Evolutionary conservation across 1,140 invertebrate genomes (phyloP).

Genomic region (Hesperophylax magnus): DNA sequence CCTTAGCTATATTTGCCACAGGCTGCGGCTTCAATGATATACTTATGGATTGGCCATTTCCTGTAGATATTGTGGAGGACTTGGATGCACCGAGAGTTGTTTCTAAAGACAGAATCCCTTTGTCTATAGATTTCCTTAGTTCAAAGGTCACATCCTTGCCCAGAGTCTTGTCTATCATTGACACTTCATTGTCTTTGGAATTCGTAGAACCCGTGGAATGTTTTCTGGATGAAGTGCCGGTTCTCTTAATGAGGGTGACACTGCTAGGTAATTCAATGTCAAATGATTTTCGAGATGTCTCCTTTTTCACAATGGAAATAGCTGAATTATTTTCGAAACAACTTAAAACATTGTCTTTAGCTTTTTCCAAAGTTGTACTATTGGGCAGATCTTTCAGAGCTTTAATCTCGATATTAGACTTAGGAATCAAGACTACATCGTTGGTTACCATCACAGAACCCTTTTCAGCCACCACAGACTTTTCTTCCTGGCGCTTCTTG

Average conservation of each 20-base stretch:
- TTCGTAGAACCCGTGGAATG: constrained; percentile 69
- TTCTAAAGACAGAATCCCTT: constrained; percentile 56
- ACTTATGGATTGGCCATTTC: constrained; percentile 35
- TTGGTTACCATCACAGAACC: constrained; percentile 67
- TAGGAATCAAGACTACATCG: constrained; percentile 68
- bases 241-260: constrained; percentile 68
- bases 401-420: constrained; percentile 66
- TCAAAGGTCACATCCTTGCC: constrained; percentile 70
- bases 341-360: constrained; percentile 68
- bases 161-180: constrained; percentile 68
- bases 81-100: background rate
- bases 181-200: constrained; percentile 65
- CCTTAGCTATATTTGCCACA: constrained; percentile 12
- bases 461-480: constrained; percentile 62
- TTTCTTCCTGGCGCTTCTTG: constrained; percentile 67
- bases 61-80: constrained; percentile 25
- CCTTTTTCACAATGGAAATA: constrained; percentile 69
- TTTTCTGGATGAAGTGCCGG: constrained; percentile 65
- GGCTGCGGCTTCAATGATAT: constrained; percentile 40
- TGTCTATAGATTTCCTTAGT: constrained; percentile 69
- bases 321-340: constrained; percentile 70
- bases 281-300: constrained; percentile 66
- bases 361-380: constrained; percentile 63
- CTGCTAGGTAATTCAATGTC: constrained; percentile 68
- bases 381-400: constrained; percentile 66